Conservation (phyloP, 1,140 invertebrate species). For the Cylas formicarius region DNA sequence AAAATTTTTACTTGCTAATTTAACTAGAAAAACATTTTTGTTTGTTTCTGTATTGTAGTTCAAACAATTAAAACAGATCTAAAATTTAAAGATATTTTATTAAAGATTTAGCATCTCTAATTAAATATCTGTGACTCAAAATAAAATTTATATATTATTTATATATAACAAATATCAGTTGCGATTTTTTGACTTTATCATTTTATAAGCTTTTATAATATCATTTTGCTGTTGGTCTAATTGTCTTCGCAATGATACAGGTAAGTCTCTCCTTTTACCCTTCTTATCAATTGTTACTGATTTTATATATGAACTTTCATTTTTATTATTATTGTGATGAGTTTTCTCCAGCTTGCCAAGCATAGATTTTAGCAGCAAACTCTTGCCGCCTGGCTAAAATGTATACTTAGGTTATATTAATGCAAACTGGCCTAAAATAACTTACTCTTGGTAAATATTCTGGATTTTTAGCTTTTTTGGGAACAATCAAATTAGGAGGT, state of each 20-base stretch:
- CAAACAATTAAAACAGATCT: no score
- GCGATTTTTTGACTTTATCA: slow-evolving; percentile 43
- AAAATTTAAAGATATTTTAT: no score
- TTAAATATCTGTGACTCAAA: no score
- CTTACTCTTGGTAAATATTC: slow-evolving; percentile 43
- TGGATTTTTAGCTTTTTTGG: slow-evolving; percentile 43
- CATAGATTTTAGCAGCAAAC: slow-evolving; percentile 45
- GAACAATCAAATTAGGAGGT: slow-evolving; percentile 51
- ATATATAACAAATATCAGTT: background rate
- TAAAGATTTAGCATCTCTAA: no score
- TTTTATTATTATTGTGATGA: slow-evolving; percentile 21
- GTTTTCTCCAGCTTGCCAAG: slow-evolving; percentile 31
- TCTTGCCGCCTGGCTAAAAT: background rate
- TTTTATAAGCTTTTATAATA: slow-evolving; percentile 53
- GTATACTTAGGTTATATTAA: background rate
- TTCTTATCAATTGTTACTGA: slow-evolving; percentile 43
- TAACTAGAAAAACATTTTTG: no score
- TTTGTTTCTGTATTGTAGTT: no score
- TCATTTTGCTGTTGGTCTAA: slow-evolving; percentile 52
- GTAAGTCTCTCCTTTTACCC: slow-evolving; percentile 53
- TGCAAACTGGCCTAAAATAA: slow-evolving; percentile 16
- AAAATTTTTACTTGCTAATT: no score
- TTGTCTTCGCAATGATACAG: slow-evolving; percentile 47
- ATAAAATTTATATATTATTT: slow-evolving; percentile 3
- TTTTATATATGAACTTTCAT: slow-evolving; percentile 13